Conservation (phyloP, 2,888 invertebrate species). For the Mythimna lalbum region DNA sequence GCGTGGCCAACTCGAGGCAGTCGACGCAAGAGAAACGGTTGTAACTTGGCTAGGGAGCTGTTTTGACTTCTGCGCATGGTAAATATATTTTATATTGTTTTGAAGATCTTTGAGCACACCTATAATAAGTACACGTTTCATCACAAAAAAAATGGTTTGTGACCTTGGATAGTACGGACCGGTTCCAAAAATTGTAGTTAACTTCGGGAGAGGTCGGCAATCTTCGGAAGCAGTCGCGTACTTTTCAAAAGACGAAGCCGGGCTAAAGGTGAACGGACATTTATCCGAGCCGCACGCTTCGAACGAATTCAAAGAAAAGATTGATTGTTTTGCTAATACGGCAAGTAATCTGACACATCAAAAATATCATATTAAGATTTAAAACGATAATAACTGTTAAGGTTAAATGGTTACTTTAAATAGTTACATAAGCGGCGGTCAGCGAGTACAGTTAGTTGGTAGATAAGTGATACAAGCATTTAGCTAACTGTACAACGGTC, state of each 20-base stretch:
- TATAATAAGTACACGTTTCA: background rate
- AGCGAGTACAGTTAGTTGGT: constrained; percentile 4
- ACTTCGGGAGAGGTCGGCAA: too few relatives aligned
- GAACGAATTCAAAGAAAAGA: too few relatives aligned
- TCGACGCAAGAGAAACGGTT: too few relatives aligned
- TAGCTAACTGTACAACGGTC: background rate
- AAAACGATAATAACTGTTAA: background rate
- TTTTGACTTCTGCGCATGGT: too few relatives aligned
- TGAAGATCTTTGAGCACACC: background rate
- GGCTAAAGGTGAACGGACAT: too few relatives aligned
- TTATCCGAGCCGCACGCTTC: too few relatives aligned
- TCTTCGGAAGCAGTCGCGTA: too few relatives aligned
- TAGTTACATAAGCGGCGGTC: background rate
- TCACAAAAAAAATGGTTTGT: background rate
- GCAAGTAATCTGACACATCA: constrained; percentile 5
- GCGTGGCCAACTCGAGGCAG: too few relatives aligned
- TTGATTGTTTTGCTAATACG: background rate
- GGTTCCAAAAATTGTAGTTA: too few relatives aligned
- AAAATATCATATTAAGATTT: constrained; percentile 3
- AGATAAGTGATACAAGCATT: constrained; percentile 3
- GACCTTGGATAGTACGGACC: too few relatives aligned
- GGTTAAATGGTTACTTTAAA: background rate
- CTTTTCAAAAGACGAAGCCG: too few relatives aligned
- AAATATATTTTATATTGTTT: background rate
- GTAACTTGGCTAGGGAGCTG: too few relatives aligned